These are phyloP conservation scores for Koerneria pararmatus DNA, from an alignment of 2,888 invertebrate genomes.

Conservation along the genomic window DNA sequence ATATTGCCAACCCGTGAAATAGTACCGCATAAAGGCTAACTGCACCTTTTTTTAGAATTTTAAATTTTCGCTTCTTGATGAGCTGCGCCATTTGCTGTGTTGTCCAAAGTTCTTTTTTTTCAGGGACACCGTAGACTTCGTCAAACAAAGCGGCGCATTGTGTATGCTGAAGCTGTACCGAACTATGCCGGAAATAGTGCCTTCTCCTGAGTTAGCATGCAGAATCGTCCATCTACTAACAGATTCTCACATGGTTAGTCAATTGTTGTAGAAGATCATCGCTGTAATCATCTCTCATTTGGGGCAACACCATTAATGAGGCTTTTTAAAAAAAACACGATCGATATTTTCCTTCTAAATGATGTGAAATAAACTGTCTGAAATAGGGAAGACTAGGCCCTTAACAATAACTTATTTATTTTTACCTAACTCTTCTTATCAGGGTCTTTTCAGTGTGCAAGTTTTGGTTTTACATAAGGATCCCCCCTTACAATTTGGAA, in stretches of 20 bases:
- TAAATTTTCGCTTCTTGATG: neutral
- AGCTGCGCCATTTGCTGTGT: constrained; percentile 12
- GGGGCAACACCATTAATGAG: no score
- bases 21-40: no score
- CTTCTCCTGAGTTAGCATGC: constrained; percentile 91
- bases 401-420: neutral
- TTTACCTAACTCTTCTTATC: neutral
- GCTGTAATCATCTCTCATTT: neutral
- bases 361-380: neutral
- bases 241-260: constrained; percentile 82
- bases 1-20: no score
- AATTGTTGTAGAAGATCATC: neutral
- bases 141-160: constrained; percentile 96
- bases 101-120: constrained; percentile 39
- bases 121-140: constrained; percentile 96
- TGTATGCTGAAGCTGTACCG: constrained; percentile 88
- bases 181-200: constrained; percentile 90
- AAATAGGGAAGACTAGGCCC: no score
- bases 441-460: neutral
- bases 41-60: no score
- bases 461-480: no score
- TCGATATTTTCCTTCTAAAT: neutral
- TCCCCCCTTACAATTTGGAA: no score
- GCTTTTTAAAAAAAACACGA: neutral
- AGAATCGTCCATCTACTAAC: constrained; percentile 95